These are phyloP conservation scores for Rhynchopsitta pachyrhyncha DNA, from an alignment of 2,113 vertebrate species.

Conservation along the genomic window DNA sequence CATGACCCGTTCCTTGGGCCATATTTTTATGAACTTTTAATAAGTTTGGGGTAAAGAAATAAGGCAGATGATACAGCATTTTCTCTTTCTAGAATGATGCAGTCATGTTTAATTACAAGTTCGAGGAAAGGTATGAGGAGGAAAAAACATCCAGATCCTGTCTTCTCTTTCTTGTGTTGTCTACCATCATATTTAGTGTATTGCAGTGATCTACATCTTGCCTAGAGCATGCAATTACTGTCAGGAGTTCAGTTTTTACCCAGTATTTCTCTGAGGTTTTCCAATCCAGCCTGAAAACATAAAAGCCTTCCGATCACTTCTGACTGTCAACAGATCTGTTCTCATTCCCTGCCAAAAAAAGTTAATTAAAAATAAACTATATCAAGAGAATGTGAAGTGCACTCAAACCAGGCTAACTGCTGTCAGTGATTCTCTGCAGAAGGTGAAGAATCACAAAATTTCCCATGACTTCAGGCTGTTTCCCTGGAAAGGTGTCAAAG, in stretches of 20 bases:
- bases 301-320: not conserved
- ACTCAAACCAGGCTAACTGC: not conserved
- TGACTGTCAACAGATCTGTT: not conserved
- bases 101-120: not conserved
- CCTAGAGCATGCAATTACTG: not conserved
- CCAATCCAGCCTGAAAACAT: not conserved
- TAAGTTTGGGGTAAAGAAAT: not conserved
- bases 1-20: not conserved
- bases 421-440: not conserved
- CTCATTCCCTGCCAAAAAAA: not conserved
- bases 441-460: not conserved
- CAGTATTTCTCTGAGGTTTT: not conserved
- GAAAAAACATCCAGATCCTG: not conserved
- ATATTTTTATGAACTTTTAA: not conserved
- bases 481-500: conserved; percentile 40
- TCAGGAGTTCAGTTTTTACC: not conserved
- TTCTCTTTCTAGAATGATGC: not conserved
- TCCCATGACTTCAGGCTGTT: conserved; percentile 16
- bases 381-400: conserved; percentile 7
- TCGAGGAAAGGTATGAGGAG: not conserved
- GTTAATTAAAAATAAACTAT: not conserved
- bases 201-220: not conserved
- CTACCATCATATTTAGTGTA: not conserved
- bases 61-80: not conserved
- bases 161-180: not conserved